These are phyloP conservation scores for Monochamus saltuarius DNA, from an alignment of 1,140 invertebrate genomes.

Conservation along the genomic window DNA sequence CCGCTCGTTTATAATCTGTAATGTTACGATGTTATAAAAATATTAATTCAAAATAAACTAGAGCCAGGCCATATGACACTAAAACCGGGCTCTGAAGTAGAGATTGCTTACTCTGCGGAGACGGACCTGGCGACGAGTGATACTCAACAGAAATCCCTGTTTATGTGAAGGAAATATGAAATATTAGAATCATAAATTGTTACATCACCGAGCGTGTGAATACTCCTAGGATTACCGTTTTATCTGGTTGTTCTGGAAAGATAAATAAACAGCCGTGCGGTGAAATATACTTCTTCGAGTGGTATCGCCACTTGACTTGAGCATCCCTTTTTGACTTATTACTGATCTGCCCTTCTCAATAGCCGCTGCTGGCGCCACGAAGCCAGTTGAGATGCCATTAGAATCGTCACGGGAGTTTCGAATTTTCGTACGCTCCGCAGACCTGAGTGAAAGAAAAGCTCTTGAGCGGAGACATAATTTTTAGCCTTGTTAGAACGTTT, in stretches of 20 bases:
- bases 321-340: conserved; percentile 2
- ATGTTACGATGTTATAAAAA: conserved; percentile 26
- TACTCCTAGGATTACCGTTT: conserved; percentile 22
- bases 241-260: conserved; percentile 7
- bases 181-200: conserved; percentile 27
- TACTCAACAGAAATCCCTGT: conserved; percentile 21
- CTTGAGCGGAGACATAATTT: too few species aligned
- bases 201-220: conserved; percentile 29
- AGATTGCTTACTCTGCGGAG: conserved; percentile 28
- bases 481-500: too few species aligned
- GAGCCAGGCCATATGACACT: conserved; percentile 25
- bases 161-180: conserved; percentile 27
- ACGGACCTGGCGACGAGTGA: conserved; percentile 24
- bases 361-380: too few species aligned
- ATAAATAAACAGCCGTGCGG: conserved; percentile 19
- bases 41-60: conserved; percentile 32
- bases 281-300: conserved; percentile 16
- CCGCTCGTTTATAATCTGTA: neutral
- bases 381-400: too few species aligned
- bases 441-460: too few species aligned
- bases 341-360: neutral
- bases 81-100: conserved; percentile 19
- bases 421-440: too few species aligned
- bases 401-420: too few species aligned
- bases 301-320: conserved; percentile 9